phyloP scores from a whole-genome alignment of 2,797 vertebrate genomes.

The Scomberomorus guttatus region DNA sequence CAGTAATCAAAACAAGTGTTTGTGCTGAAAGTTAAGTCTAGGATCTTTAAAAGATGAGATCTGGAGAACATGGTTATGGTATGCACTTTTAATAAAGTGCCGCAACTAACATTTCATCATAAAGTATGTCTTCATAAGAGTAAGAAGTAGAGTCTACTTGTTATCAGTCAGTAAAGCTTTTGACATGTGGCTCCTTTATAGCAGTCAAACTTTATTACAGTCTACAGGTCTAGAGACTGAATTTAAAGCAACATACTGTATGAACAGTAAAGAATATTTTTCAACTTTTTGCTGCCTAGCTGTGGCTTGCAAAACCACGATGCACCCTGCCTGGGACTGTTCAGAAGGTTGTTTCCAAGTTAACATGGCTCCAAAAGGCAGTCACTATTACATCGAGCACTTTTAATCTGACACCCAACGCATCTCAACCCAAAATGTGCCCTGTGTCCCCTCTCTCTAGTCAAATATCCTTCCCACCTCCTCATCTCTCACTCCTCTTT shows the following conservation, averaged over 20 bases:
- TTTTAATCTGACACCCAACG: constrained; percentile 9
- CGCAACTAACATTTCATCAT: not conserved
- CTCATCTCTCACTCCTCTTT: constrained; percentile 18
- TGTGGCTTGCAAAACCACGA: not conserved
- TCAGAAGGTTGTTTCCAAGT: not conserved
- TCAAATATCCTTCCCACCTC: constrained; percentile 22
- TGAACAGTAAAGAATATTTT: not conserved
- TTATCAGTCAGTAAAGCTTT: not conserved
- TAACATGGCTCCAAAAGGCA: not conserved
- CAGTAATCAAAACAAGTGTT: not conserved
- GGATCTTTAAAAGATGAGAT: not conserved
- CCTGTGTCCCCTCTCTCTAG: not conserved
- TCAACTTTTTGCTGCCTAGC: not conserved
- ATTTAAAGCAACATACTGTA: not conserved
- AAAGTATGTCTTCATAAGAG: too few species aligned
- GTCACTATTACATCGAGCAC: constrained; percentile 9
- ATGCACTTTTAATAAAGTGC: not conserved
- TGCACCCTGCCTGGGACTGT: not conserved
- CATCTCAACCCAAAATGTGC: constrained; percentile 21
- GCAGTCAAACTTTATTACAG: not conserved
- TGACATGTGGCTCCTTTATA: not conserved
- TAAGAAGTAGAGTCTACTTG: too few species aligned
- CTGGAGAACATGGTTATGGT: too few species aligned
- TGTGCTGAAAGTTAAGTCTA: not conserved
- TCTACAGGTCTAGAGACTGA: not conserved